These are phyloP conservation scores for Elaeidobius kamerunicus DNA, from an alignment of 2,888 invertebrate species.

Conservation along the genomic window DNA sequence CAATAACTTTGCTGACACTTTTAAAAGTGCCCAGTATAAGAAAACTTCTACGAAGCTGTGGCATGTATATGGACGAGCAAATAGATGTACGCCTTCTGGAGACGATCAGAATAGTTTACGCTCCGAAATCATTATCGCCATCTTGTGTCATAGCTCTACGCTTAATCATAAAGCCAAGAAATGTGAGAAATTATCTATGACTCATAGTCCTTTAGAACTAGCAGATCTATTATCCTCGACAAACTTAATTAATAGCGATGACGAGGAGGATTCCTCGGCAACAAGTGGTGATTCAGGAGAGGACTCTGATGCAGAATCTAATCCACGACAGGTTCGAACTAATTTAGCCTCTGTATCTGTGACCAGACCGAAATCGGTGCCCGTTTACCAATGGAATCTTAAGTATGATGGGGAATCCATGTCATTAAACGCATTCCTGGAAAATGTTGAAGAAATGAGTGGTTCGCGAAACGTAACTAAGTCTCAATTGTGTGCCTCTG, in stretches of 20 bases:
- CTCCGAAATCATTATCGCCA: not conserved
- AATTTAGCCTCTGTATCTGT: no score
- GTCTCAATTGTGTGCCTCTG: not conserved
- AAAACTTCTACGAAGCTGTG: not conserved
- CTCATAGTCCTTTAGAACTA: not conserved
- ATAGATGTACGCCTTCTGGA: not conserved
- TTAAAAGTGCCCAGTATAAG: not conserved
- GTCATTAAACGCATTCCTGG: not conserved
- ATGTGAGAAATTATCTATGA: not conserved
- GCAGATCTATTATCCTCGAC: not conserved
- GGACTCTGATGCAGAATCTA: not conserved
- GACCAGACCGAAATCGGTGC: not conserved
- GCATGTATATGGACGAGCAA: not conserved
- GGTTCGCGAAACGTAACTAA: not conserved
- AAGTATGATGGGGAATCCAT: not conserved
- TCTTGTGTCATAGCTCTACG: not conserved
- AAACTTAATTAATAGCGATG: not conserved
- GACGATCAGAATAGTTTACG: not conserved
- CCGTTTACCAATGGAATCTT: conserved; percentile 5
- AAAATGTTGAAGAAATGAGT: not conserved
- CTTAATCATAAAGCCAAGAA: not conserved
- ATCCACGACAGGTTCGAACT: no score
- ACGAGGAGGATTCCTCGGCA: not conserved
- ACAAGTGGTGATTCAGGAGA: not conserved
- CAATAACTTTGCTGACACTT: not conserved